Base-by-base conservation (phyloP, 2,888 invertebrate species). In the Gymnoscelis rufifasciata region DNA sequence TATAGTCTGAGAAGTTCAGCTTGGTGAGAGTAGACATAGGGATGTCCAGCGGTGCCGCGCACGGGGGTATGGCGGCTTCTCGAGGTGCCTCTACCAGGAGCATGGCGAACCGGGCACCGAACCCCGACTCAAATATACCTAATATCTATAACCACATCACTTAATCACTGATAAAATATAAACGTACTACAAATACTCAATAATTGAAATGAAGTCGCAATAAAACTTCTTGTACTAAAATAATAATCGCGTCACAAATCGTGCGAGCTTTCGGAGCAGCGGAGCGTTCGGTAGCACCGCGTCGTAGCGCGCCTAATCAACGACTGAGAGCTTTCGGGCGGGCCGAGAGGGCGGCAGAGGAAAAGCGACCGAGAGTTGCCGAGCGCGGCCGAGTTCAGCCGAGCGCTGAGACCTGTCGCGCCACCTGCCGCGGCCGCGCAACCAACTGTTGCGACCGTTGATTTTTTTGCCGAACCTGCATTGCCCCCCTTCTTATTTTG, bases 21-120 rank as follows among this genome's bases (percentile, higher is more conserved):
- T 87, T 87, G 19, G 87, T 79, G 45, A 84, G 73, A 33, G 84
- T 69, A 60, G 87, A 86, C 88, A 87, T 87, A 54, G 84, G 82
- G 59, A 78, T 62, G 74, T 83, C 83, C 37, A 83, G 63, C 58
- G 80, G 82, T 68, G 78, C 78, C 75, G 77, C 77, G 74, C 81
- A 82, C 74, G 84, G 80, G 56, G 84, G 84, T 79, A 93, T 93
- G 83, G 93, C 93, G 75, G 92, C 91, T 88, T 93, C 93, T 77
- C 91, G 91, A 68, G 91, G 91, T 70, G 92, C 87, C 90, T 93
- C 92, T 83, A 93, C 93, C 74, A 93, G 90, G 80, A 93, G 93
- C 93, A 93, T 93, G 80, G 90, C 90, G 83, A 89, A 78, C 80
- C 75, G 82, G 77, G 83, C 84, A 81, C 72, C 77, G 66, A 71